Percentiles rank a stretch among this genome's conserved stretches.
Conservation (phyloP, 2,888 invertebrate species). For the Rotaria socialis region DNA sequence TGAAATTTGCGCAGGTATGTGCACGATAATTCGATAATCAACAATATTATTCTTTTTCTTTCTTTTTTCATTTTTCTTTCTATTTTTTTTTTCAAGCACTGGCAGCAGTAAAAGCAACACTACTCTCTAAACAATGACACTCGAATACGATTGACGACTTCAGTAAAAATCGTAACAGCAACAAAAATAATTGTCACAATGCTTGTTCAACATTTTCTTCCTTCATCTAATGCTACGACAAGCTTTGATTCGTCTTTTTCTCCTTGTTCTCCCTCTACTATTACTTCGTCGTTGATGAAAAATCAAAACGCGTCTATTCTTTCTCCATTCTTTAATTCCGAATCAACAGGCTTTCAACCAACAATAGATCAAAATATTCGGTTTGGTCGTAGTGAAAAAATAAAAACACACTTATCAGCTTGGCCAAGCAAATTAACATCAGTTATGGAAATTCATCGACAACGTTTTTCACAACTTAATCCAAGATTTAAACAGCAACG, state of each 20-base stretch:
- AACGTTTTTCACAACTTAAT: constrained; percentile 30
- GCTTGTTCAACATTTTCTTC: constrained; percentile 18
- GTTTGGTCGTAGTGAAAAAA: not conserved
- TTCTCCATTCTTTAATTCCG: not conserved
- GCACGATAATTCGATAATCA: not conserved
- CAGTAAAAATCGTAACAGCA: not conserved
- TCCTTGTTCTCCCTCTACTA: not conserved
- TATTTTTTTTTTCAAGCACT: not conserved
- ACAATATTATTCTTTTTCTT: not conserved
- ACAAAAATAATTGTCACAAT: not conserved
- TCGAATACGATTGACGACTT: not conserved
- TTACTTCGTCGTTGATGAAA: not conserved
- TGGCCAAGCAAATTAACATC: not conserved
- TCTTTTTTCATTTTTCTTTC: not conserved
- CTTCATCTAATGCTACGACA: not conserved
- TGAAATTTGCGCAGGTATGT: not conserved
- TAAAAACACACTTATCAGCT: not conserved
- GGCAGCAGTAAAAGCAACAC: not conserved
- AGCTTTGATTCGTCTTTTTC: not conserved
- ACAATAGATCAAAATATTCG: not conserved
- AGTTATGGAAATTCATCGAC: not conserved
- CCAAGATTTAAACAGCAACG: not conserved
- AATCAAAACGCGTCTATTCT: not conserved
- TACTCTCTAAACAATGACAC: not conserved
- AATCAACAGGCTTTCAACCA: constrained; percentile 25